These are phyloP conservation scores for Lobophora halterata DNA, from an alignment of 2,888 invertebrate genomes.

Conservation along the genomic window DNA sequence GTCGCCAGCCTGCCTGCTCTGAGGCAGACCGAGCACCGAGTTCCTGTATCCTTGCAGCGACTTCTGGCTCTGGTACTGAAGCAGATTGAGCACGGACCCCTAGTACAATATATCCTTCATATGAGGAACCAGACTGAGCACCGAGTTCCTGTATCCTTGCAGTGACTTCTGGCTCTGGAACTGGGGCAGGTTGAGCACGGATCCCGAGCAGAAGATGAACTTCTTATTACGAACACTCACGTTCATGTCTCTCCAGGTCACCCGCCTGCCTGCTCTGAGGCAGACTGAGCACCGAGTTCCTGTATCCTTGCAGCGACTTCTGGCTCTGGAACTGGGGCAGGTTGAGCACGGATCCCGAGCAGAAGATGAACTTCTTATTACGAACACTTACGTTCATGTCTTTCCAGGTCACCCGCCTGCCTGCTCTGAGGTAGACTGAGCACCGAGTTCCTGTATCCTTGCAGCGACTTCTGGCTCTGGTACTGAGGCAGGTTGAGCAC, in stretches of 20 bases:
- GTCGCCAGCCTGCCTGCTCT: slow-evolving; percentile 82
- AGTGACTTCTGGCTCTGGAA: too few species aligned
- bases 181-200: too few species aligned
- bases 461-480: slow-evolving; percentile 94
- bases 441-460: slow-evolving; percentile 94
- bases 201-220: too few species aligned
- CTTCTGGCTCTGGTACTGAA: slow-evolving; percentile 95
- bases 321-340: slow-evolving; percentile 96
- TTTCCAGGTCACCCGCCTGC: slow-evolving; percentile 82
- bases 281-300: slow-evolving; percentile 94
- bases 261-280: slow-evolving; percentile 85
- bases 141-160: slow-evolving; percentile 93
- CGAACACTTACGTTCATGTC: slow-evolving; percentile 84
- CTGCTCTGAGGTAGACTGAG: slow-evolving; percentile 89
- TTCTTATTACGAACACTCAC: too few species aligned
- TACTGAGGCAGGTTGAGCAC: slow-evolving; percentile 96
- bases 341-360: slow-evolving; percentile 96
- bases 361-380: slow-evolving; percentile 91
- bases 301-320: slow-evolving; percentile 92
- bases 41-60: slow-evolving; percentile 94
- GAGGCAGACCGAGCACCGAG: slow-evolving; percentile 93
- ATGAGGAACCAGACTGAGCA: too few species aligned
- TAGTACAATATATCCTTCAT: slow-evolving; percentile 99
- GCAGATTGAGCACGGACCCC: slow-evolving; percentile 95
- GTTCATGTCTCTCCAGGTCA: slow-evolving; percentile 58